Base-by-base conservation (phyloP, 2,113 vertebrate genomes). In the Pelecanus crispus region DNA sequence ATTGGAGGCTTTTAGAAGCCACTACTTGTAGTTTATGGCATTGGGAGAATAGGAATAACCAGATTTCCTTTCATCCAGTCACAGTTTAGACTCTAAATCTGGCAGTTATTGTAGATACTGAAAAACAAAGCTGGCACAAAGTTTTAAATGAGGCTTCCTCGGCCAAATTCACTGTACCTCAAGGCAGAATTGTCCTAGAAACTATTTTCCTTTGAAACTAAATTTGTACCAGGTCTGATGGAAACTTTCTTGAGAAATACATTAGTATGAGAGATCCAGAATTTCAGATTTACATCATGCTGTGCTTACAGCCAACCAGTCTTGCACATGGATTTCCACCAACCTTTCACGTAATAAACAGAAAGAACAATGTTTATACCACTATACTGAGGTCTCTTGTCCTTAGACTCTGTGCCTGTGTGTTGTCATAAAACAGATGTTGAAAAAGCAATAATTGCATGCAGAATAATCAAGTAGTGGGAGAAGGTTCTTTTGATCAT, bases 91-190 rank as follows among this genome's bases (percentile, higher is more conserved):
- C n/a, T 80, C 72, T 86, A 77, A 92, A 94, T 91, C 34, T 78
- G 65, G 77, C 63, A 55, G 14, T 52, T 86, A 17, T 25, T 92
- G 68, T 72, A 68, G 75, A 40, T 92, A 32, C 14, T 91, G 67
- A 62, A 47, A 91, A 94, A 81, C 84, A 96, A 89, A 95, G 77
- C 83, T 95, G 88, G 80, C 91, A 70, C 50, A 47, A 22, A 75
- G n/a, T 89, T 91, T 42, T 95, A 84, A 85, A 56, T 92, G 10
- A 85, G 40, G 19, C 20, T 92, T 72, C 22, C 29, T 29, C 36
- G 82, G 81, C 84, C 89, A 89, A 87, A 55, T 84, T 67, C 52
- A 40, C 62, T 87, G 52, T 67, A 81, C 87, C 65, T 94, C 77
- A 79, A 89, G 84, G 84, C 84, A 94, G 78, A 91, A 34, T 94